A percentile compares a stretch with the other conserved stretches of the same genome.
Conservation (phyloP, 2,113 vertebrate species). For the Chlamydotis undulata region DNA sequence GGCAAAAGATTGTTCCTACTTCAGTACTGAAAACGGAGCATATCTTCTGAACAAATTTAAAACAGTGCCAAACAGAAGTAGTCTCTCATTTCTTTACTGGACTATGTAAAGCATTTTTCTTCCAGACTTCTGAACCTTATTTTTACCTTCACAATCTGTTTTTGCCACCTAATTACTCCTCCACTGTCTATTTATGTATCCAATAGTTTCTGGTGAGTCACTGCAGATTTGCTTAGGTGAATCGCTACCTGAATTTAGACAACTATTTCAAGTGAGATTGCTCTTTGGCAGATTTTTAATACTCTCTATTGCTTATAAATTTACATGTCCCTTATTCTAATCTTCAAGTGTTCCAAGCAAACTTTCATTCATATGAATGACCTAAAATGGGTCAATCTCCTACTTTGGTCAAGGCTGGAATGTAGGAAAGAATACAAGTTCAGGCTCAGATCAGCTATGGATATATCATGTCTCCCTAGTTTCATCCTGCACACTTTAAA, state of each 20-base stretch:
- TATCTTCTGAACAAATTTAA: neutral
- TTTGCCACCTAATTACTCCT: neutral
- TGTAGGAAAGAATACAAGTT: neutral
- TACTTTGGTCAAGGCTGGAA: neutral
- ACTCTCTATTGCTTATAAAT: neutral
- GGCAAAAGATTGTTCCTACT: neutral
- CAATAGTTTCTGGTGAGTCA: neutral
- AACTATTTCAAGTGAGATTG: neutral
- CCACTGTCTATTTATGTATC: neutral
- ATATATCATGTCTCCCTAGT: neutral
- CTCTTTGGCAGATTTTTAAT: neutral
- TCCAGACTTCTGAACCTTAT: neutral
- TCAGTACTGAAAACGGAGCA: neutral
- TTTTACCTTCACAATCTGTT: neutral
- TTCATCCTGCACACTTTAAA: neutral
- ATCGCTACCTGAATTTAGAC: neutral
- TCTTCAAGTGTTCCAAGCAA: neutral
- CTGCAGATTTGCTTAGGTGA: neutral
- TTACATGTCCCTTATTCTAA: neutral
- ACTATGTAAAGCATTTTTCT: neutral
- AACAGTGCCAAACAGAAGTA: neutral
- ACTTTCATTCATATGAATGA: neutral
- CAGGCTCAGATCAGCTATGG: neutral
- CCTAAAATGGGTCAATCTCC: neutral
- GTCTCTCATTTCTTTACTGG: neutral